Percentiles rank a stretch among this genome's conserved stretches.
Evolutionary conservation across 1,140 invertebrate genomes (phyloP).

Genomic region (Bombus turneri): DNA sequence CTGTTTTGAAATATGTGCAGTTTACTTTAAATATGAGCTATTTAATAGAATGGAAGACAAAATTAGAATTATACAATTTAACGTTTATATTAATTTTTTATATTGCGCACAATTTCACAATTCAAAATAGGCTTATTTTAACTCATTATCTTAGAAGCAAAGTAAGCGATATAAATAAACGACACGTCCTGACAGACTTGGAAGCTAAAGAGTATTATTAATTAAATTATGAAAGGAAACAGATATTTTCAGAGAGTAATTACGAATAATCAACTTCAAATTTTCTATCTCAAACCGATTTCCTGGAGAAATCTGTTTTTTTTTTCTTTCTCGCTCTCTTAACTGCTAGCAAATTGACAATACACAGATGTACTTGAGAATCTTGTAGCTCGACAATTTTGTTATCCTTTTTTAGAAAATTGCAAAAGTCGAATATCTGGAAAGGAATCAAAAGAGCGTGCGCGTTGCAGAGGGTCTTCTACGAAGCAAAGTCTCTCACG

Average conservation of each 20-base stretch:
- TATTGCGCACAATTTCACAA: neutral
- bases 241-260: neutral
- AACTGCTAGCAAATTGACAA: neutral
- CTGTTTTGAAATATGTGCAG: neutral
- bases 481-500: slow-evolving; percentile 28
- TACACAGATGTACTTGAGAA: too few species aligned
- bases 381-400: too few species aligned
- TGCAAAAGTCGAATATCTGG: neutral
- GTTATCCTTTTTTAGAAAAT: neutral
- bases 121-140: neutral
- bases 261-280: neutral
- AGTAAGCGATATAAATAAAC: too few species aligned
- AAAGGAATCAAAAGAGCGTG: too few species aligned
- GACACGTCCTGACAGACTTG: too few species aligned
- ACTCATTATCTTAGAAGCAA: neutral
- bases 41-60: neutral
- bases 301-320: too few species aligned
- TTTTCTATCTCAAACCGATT: neutral
- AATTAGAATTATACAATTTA: neutral
- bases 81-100: neutral
- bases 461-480: neutral
- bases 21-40: neutral
- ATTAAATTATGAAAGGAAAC: neutral
- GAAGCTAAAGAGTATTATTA: neutral
- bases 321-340: too few species aligned